These are phyloP conservation scores for Nysson spinosus DNA, from an alignment of 2,888 invertebrate species.

Conservation along the genomic window DNA sequence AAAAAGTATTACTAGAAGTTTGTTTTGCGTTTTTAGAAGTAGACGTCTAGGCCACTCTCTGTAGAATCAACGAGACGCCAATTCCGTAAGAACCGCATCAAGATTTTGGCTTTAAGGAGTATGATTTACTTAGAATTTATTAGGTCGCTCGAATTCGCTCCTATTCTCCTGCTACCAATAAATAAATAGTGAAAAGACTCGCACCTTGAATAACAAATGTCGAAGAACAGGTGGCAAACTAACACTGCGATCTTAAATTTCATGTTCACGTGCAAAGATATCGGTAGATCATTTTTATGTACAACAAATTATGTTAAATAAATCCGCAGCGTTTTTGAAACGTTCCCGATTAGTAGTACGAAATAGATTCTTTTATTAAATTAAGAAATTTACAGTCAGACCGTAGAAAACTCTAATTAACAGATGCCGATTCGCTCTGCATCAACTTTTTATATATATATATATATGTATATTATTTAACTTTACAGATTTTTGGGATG, in stretches of 20 bases:
- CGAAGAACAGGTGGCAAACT: background rate
- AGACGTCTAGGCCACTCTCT: conserved; percentile 58
- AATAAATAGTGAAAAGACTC: conserved; percentile 12
- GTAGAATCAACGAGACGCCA: conserved; percentile 21
- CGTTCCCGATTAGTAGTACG: conserved; percentile 24
- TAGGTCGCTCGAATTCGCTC: conserved; percentile 58
- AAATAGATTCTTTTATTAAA: conserved; percentile 27
- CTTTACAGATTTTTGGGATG: background rate
- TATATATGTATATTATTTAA: too few relatives aligned
- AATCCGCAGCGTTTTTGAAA: too few relatives aligned
- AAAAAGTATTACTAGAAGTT: conserved; percentile 56
- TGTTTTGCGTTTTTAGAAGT: conserved; percentile 40
- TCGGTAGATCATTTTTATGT: too few relatives aligned
- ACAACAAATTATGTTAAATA: background rate
- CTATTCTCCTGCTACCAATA: conserved; percentile 45
- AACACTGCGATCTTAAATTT: background rate
- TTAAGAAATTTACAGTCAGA: conserved; percentile 20
- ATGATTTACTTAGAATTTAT: conserved; percentile 35
- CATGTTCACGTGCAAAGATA: too few relatives aligned
- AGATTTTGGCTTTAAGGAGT: conserved; percentile 32
- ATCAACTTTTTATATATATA: conserved; percentile 1
- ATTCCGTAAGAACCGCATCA: conserved; percentile 17
- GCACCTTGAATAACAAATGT: background rate
- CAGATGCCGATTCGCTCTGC: conserved; percentile 16
- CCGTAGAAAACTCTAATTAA: background rate